phyloP scores from a whole-genome alignment of 2,797 vertebrate species.

The Helarctos malayanus region DNA sequence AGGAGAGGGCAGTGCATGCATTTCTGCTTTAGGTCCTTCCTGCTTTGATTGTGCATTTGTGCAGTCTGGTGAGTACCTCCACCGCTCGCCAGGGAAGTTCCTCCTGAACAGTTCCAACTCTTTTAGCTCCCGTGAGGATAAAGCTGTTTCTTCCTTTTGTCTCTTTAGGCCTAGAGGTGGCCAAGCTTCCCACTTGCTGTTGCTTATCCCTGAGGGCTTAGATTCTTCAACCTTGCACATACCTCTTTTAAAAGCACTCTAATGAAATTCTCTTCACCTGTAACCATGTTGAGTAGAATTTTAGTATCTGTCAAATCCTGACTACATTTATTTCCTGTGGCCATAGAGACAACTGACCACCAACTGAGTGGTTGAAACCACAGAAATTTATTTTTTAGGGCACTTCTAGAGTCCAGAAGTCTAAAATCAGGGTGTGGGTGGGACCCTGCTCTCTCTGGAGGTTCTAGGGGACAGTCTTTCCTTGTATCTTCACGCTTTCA shows the following conservation, averaged over 20 bases:
- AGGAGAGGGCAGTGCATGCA: accelerated
- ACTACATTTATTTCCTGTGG: neutral
- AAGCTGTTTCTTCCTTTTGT: neutral
- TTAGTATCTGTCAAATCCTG: neutral
- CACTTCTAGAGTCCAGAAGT: neutral
- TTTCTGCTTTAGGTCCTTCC: neutral
- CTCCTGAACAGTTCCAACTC: neutral
- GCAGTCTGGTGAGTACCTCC: accelerated
- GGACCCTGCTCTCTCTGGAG: neutral
- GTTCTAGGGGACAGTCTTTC: neutral
- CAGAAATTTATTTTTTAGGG: neutral
- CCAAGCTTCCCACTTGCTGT: neutral
- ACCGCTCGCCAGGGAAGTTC: accelerated
- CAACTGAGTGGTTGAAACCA: neutral
- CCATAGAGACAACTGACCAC: neutral
- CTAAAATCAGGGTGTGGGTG: neutral
- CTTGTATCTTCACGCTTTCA: too few relatives aligned
- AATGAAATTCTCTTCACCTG: neutral
- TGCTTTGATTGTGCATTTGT: neutral
- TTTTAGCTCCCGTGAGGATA: neutral
- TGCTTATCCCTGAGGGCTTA: neutral
- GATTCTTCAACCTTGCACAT: neutral
- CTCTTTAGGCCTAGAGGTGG: neutral
- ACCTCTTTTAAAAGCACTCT: neutral
- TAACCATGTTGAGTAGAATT: neutral